Evolutionary conservation across 2,888 invertebrate genomes (phyloP), one percentile per base, ranked within the genome.

Genomic region (Philonicus albiceps): DNA sequence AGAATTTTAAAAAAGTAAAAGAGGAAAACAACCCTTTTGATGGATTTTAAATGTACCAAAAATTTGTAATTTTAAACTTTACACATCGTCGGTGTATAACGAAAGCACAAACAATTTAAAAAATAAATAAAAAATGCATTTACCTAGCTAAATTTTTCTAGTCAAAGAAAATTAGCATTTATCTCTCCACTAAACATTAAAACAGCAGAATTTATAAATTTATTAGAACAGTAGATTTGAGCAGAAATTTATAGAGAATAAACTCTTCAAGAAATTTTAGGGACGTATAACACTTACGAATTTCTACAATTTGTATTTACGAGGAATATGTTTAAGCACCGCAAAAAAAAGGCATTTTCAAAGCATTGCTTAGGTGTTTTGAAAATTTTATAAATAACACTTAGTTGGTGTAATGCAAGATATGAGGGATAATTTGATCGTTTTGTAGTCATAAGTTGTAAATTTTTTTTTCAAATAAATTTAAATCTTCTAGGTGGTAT

Each of bases 361-460:
- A 37, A 37, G 11, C 37, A 37, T 53, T 16, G 76, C 27, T 78
- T 34, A 34, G 31, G 19, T 49, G 49, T 37, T 49, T 78, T 49
- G 49, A 76, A 40, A 40, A 19, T 40, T 19, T 64, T 64, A 64
- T 64, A 64, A 19, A 76, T 34, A 76, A 76, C n/a, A 76, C 13
- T 76, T 76, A 43, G 76, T 76, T 76, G 31, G 37, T 75, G 76
- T 76, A 76, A n/a, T 40, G 76, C 16, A 43, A 76, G 78, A 27
- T 6, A 78, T 11, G 27, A 43, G 19, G n/a, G 40, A 76, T 40
- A 37, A 37, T 40, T 37, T 76, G 22, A 37, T 2, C 22, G 43
- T 49, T 78, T 49, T 78, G 43, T 78, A 78, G 78, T n/a, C 78
- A 78, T 78, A 78, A 78, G 78, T 78, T 78, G 78, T 78, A 78